phyloP scores from a whole-genome alignment of 2,888 invertebrate species.

The Acanthacorydalis orientalis region DNA sequence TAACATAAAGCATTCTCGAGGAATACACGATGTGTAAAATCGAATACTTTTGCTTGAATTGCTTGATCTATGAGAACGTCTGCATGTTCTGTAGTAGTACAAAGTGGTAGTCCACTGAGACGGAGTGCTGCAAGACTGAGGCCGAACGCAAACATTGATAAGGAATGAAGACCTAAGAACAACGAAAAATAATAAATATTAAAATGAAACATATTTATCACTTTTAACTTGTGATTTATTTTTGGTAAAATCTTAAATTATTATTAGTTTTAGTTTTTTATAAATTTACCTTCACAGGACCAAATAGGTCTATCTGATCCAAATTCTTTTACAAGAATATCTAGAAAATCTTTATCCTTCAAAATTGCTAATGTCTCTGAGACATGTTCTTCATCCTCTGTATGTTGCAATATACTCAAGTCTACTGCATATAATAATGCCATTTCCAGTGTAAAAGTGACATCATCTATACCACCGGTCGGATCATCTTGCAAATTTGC shows the following conservation, averaged over 20 bases:
- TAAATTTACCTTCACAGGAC: conserved; percentile 24
- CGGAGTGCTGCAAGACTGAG: conserved; percentile 47
- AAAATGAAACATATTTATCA: too few species aligned
- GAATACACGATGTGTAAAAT: conserved; percentile 56
- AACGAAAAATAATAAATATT: too few species aligned
- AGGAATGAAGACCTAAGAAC: conserved; percentile 37
- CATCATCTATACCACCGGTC: conserved; percentile 59
- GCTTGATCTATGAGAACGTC: conserved; percentile 66
- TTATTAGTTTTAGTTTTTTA: too few species aligned
- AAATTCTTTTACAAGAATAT: conserved; percentile 33
- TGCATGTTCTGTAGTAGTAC: conserved; percentile 52
- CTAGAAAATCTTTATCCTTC: conserved; percentile 39
- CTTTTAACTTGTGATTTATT: too few species aligned
- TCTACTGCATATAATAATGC: conserved; percentile 71
- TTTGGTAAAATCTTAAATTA: too few species aligned
- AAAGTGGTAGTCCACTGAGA: conserved; percentile 35
- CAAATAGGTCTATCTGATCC: conserved; percentile 28
- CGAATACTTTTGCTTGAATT: conserved; percentile 62
- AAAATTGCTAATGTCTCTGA: conserved; percentile 50
- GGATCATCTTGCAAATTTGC: conserved; percentile 31
- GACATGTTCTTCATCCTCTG: conserved; percentile 59
- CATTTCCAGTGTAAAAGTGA: conserved; percentile 65
- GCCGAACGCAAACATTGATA: conserved; percentile 52
- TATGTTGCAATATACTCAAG: conserved; percentile 55
- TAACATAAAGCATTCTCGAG: conserved; percentile 51